Conservation (phyloP, 2,888 invertebrate genomes). For the Cerastis rubricosa region DNA sequence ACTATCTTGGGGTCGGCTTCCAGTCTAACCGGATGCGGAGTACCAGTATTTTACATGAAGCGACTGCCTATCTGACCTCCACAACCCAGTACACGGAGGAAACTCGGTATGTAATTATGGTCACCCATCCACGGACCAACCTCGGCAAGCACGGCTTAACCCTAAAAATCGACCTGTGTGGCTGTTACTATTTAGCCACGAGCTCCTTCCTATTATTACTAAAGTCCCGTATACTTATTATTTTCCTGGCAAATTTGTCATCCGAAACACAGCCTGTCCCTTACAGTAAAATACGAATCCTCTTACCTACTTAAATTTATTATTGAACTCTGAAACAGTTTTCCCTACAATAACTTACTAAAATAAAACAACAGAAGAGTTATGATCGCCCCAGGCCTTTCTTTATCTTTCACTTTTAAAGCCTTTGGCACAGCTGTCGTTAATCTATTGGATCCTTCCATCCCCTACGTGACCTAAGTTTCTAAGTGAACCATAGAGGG, state of each 20-base stretch:
- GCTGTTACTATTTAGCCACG: no score
- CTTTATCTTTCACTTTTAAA: conserved; percentile 36
- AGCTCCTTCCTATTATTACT: no score
- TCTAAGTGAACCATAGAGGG: conserved; percentile 17
- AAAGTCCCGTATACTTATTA: background rate
- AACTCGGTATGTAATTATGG: no score
- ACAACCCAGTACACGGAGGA: no score
- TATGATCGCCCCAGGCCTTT: conserved; percentile 8
- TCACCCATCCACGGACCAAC: no score
- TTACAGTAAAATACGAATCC: no score
- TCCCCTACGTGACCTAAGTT: conserved; percentile 56
- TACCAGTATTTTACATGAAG: no score
- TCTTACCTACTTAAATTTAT: background rate
- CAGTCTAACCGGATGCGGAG: no score
- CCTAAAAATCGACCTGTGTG: no score
- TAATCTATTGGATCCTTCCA: conserved; percentile 37
- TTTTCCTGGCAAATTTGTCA: background rate
- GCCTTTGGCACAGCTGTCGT: conserved; percentile 50
- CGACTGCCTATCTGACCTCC: no score
- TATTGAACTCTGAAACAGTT: background rate
- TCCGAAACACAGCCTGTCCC: background rate
- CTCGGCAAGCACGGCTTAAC: no score
- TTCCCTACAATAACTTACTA: background rate
- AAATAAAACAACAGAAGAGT: conserved; percentile 19
- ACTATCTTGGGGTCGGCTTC: no score